Evolutionary conservation across 2,113 vertebrate genomes (phyloP).

Genomic region (Blennius ocellaris): DNA sequence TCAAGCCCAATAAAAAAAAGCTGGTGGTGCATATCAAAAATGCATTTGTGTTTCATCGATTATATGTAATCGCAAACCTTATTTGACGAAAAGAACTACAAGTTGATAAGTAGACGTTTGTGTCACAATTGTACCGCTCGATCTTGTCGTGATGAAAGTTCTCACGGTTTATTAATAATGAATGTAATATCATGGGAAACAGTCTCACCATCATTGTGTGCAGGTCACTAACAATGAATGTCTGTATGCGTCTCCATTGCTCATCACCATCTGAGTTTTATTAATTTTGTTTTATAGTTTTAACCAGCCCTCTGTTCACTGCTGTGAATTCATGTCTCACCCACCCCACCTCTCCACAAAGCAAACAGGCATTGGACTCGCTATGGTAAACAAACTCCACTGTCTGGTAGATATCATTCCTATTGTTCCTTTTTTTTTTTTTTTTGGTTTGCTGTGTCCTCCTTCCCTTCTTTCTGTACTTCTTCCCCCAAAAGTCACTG

Average conservation of each 20-base stretch:
- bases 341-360: constrained; percentile 85
- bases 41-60: too few species aligned
- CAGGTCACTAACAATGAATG: background rate
- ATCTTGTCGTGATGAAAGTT: too few species aligned
- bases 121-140: too few species aligned
- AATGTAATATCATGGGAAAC: too few species aligned
- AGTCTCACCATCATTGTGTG: too few species aligned
- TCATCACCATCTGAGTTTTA: constrained; percentile 9
- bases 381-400: constrained; percentile 99
- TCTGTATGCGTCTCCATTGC: background rate
- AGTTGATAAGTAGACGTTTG: too few species aligned
- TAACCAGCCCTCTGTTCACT: constrained; percentile 78
- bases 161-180: too few species aligned
- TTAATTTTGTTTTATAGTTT: constrained; percentile 53
- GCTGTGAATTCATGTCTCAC: constrained; percentile 90
- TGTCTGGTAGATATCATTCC: constrained; percentile 99
- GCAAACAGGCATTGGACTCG: constrained; percentile 96
- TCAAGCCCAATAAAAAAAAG: too few species aligned
- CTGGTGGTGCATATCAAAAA: too few species aligned
- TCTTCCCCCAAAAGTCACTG: constrained; percentile 40
- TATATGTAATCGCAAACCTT: too few species aligned
- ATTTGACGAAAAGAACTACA: too few species aligned
- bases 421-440: constrained; percentile 91
- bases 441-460: constrained; percentile 93
- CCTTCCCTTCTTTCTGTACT: constrained; percentile 65